Evolutionary conservation across 2,888 invertebrate genomes (phyloP), one percentile per base, ranked within the genome.

Genomic region (Chrysodeixis includens): DNA sequence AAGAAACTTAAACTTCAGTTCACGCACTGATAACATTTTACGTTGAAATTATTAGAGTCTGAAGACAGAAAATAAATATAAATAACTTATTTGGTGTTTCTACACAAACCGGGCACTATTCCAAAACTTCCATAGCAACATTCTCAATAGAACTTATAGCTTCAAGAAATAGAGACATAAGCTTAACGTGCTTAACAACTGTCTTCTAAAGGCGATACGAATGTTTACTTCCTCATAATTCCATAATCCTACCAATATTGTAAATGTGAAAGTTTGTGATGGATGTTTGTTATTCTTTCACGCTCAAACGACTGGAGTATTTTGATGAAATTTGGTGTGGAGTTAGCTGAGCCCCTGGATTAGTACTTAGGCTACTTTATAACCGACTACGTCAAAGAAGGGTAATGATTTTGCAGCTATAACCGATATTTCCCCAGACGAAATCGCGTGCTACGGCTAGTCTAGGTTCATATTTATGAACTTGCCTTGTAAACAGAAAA

Each of bases 221-320:
- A 40, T 40, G n/a, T 40, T n/a, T 40, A 49, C 46, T 49, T 49
- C 46, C 46, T 49, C 5, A 20, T 49, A 3, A 18, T 49, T 40
- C n/a, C 6, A 40, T 40, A 40, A 40, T 40, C 3, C 14, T 2
- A 14, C 46, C 46, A 46, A n/a, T n/a, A n/a, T n/a, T n/a, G n/a
- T n/a, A n/a, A n/a, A n/a, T n/a, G n/a, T n/a, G n/a, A n/a, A n/a
- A n/a, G n/a, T n/a, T n/a, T n/a, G n/a, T n/a, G n/a, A n/a, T n/a
- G n/a, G n/a, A n/a, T n/a, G n/a, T n/a, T n/a, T n/a, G n/a, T n/a
- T n/a, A n/a, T n/a, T n/a, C n/a, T n/a, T n/a, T n/a, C n/a, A n/a
- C n/a, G n/a, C n/a, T n/a, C n/a, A n/a, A n/a, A n/a, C n/a, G n/a
- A n/a, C n/a, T n/a, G n/a, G n/a, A n/a, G n/a, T n/a, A n/a, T n/a